Percentiles rank a stretch among this genome's conserved stretches.
Conservation (phyloP, 2,888 invertebrate species). For the Habrosyne pyritoides region DNA sequence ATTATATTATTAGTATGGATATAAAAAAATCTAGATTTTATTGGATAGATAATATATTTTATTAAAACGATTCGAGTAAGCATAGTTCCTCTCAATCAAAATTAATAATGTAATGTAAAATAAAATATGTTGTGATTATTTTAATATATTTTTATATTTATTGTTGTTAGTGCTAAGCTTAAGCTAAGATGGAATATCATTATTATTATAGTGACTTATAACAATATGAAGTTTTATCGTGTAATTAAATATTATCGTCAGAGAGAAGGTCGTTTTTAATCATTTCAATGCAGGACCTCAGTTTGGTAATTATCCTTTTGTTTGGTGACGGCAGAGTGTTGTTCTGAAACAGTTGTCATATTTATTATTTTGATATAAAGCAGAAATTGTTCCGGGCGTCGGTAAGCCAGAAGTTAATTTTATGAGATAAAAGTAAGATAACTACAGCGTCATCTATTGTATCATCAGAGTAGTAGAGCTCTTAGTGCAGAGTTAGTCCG, state of each 20-base stretch:
- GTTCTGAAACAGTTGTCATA: slow-evolving; percentile 54
- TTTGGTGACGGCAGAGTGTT: slow-evolving; percentile 59
- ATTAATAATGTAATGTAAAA: slow-evolving; percentile 17
- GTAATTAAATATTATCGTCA: slow-evolving; percentile 68
- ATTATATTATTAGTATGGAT: too few species aligned
- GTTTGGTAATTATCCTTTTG: slow-evolving; percentile 59
- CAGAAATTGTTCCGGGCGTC: too few species aligned
- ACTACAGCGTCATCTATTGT: too few species aligned
- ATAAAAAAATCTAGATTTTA: too few species aligned
- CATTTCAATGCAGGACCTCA: slow-evolving; percentile 52
- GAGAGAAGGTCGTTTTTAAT: slow-evolving; percentile 61
- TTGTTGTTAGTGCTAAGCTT: slow-evolving; percentile 52
- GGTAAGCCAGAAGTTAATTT: too few species aligned
- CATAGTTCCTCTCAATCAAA: neutral
- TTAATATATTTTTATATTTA: slow-evolving; percentile 52
- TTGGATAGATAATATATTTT: neutral
- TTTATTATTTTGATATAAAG: too few species aligned
- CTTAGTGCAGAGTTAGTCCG: too few species aligned
- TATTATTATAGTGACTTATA: slow-evolving; percentile 32
- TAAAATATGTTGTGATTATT: slow-evolving; percentile 48
- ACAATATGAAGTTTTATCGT: slow-evolving; percentile 52
- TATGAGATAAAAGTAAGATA: too few species aligned
- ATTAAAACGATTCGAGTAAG: neutral
- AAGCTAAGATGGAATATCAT: slow-evolving; percentile 43
- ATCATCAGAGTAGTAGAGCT: too few species aligned